A percentile compares a stretch with the other conserved stretches of the same genome.
Conservation (phyloP, 2,113 vertebrate genomes). For the Alethe castanea region DNA sequence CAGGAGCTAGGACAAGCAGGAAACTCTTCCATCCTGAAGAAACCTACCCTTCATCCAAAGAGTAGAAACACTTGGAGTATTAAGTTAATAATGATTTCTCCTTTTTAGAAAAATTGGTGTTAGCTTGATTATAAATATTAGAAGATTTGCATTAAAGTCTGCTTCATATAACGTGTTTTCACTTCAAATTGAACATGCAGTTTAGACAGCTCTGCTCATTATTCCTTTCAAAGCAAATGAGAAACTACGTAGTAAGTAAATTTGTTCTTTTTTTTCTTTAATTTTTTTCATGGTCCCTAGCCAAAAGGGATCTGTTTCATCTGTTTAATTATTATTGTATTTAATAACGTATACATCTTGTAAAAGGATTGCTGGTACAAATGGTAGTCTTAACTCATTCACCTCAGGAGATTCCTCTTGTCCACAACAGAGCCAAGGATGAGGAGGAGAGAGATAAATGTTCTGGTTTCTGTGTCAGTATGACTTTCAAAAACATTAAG, state of each 20-base stretch:
- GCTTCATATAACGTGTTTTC: neutral
- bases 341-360: neutral
- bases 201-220: neutral
- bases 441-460: neutral
- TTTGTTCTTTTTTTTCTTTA: neutral
- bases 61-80: neutral
- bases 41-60: neutral
- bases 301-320: neutral
- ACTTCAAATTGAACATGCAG: neutral
- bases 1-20: neutral
- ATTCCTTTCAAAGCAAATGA: neutral
- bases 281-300: neutral
- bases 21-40: neutral
- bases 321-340: neutral
- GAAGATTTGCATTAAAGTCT: neutral
- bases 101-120: neutral
- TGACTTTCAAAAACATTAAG: constrained; percentile 38
- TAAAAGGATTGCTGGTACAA: neutral
- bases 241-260: neutral
- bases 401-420: neutral
- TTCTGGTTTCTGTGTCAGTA: neutral
- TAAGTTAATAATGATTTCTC: neutral
- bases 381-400: neutral
- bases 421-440: neutral
- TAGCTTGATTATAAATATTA: neutral